Evolutionary conservation across 2,113 vertebrate species (phyloP).

Genomic region (Cynopterus brachyotis): DNA sequence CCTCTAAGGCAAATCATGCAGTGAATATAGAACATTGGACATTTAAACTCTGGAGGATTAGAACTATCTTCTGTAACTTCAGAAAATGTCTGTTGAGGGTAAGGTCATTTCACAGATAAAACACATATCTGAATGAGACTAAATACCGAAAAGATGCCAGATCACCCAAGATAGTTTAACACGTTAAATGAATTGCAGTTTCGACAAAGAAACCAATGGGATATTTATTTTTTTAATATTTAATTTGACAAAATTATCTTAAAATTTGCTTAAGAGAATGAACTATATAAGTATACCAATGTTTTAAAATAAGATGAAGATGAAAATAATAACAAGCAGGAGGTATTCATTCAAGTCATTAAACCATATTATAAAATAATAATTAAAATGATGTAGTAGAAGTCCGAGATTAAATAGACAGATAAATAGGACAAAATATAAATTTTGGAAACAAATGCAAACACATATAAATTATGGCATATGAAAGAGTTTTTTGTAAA

Average conservation of each 20-base stretch:
- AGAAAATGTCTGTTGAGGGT: background rate
- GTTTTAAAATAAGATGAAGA: background rate
- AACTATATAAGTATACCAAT: background rate
- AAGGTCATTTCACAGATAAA: background rate
- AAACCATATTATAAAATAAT: background rate
- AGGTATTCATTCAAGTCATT: background rate
- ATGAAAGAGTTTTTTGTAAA: background rate
- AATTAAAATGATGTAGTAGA: background rate
- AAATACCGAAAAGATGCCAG: background rate
- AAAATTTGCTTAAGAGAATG: background rate
- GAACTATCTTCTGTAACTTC: background rate
- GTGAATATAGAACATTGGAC: background rate
- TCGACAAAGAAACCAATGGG: background rate
- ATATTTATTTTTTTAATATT: background rate
- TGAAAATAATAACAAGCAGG: background rate
- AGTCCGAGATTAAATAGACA: background rate
- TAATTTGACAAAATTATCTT: background rate
- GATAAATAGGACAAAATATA: background rate
- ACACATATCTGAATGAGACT: background rate
- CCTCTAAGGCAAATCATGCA: background rate
- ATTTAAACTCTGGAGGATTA: background rate
- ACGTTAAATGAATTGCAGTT: background rate
- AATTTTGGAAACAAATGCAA: slow-evolving; percentile 36
- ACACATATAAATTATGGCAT: background rate
- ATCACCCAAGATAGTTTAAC: background rate